These are phyloP conservation scores for Mus minutoides DNA, from an alignment of 2,797 vertebrate species.

Conservation along the genomic window DNA sequence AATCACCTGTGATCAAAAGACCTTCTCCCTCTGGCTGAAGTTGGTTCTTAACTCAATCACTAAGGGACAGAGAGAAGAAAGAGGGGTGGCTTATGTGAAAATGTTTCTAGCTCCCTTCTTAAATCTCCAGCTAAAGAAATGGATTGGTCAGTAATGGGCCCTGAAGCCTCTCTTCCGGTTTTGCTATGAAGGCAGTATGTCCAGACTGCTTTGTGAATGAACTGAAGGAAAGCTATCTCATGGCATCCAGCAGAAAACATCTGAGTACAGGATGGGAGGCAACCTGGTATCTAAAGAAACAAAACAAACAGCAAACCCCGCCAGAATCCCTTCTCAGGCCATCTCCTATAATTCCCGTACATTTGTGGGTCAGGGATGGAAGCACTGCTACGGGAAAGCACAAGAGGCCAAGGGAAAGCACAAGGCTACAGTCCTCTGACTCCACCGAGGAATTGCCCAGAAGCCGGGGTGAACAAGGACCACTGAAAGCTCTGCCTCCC, in stretches of 20 bases:
- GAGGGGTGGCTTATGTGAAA: not conserved
- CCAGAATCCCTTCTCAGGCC: not conserved
- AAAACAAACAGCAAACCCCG: not conserved
- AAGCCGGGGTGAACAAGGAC: conserved; percentile 16
- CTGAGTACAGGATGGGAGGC: not conserved
- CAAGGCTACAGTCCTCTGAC: conserved; percentile 20
- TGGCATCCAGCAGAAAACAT: not conserved
- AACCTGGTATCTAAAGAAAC: not conserved
- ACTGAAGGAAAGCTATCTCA: conserved; percentile 36
- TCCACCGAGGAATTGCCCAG: conserved; percentile 25
- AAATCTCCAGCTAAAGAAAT: conserved; percentile 47
- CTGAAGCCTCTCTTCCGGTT: not conserved
- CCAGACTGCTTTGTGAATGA: conserved; percentile 5
- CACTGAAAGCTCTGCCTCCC: not conserved
- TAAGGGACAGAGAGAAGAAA: not conserved
- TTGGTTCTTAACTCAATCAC: conserved; percentile 45
- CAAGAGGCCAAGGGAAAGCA: not conserved
- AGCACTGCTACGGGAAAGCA: not conserved
- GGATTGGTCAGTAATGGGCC: conserved; percentile 18
- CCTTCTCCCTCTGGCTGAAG: conserved; percentile 1
- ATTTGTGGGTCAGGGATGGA: not conserved
- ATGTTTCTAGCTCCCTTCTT: conserved; percentile 19
- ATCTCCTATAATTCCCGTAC: not conserved
- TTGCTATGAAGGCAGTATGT: conserved; percentile 55
- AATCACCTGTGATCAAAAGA: conserved; percentile 15